Percentiles rank a stretch among this genome's conserved stretches.
These are phyloP conservation scores for Drosophila helvetica DNA, from an alignment of 2,888 invertebrate species.

Conservation along the genomic window DNA sequence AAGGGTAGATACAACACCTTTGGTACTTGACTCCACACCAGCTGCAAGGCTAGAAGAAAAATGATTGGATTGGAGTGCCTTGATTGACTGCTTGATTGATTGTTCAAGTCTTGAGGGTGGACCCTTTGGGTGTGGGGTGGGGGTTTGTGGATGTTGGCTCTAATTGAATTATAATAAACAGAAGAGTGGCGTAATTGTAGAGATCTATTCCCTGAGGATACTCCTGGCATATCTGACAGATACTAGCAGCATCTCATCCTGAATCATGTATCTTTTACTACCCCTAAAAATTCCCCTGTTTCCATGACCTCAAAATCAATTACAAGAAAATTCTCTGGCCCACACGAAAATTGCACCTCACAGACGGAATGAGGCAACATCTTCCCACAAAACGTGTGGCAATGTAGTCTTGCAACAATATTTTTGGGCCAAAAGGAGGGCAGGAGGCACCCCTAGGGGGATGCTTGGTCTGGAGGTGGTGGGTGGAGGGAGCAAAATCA, in stretches of 20 bases:
- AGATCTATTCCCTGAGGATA: neutral
- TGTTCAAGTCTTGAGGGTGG: conserved; percentile 1
- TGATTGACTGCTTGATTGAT: conserved; percentile 40
- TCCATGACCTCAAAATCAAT: conserved; percentile 12
- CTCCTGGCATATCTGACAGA: neutral
- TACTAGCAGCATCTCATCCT: neutral
- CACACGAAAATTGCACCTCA: conserved; percentile 37
- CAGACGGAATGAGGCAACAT: conserved; percentile 19
- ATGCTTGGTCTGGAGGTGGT: neutral
- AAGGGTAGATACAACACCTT: conserved; percentile 12
- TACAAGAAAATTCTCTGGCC: conserved; percentile 32
- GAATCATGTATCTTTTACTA: neutral
- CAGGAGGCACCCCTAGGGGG: neutral
- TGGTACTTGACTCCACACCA: neutral
- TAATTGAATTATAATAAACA: conserved; percentile 32
- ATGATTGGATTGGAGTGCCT: conserved; percentile 13
- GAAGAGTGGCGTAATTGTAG: neutral
- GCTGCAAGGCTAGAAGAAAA: conserved; percentile 13
- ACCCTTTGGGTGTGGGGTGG: neutral
- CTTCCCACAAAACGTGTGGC: conserved; percentile 34
- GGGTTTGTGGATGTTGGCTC: neutral
- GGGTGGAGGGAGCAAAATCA: conserved; percentile 20
- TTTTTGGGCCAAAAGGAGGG: conserved; percentile 1
- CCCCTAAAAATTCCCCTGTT: neutral
- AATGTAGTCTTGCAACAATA: conserved; percentile 3